phyloP scores from a whole-genome alignment of 2,797 vertebrate species.

The Pseudochirops corinnae region DNA sequence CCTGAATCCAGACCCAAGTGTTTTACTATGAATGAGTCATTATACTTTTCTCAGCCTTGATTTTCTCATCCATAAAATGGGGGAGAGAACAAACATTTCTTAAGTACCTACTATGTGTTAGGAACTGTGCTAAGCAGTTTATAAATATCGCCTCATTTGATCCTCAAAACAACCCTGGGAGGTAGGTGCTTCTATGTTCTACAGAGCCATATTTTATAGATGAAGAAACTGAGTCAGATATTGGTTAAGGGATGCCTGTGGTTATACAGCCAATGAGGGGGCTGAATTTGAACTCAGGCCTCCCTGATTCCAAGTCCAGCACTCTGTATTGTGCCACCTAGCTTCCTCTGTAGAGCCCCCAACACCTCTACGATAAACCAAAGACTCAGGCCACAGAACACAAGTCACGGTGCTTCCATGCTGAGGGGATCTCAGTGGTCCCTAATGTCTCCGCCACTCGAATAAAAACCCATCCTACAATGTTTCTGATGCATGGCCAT shows the following conservation, averaged over 20 bases:
- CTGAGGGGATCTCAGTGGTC: not conserved
- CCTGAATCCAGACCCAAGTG: not conserved
- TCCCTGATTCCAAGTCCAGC: not conserved
- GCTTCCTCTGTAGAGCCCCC: not conserved
- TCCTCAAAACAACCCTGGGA: not conserved
- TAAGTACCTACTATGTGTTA: not conserved
- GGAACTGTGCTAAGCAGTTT: not conserved
- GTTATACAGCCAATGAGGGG: not conserved
- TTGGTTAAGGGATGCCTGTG: too few species aligned
- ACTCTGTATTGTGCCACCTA: not conserved
- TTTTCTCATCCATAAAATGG: not conserved
- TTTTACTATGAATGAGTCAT: not conserved
- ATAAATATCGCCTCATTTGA: not conserved
- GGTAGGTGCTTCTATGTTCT: not conserved
- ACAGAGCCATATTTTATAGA: not conserved
- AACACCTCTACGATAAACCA: not conserved
- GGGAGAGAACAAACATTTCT: not conserved
- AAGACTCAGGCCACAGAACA: not conserved
- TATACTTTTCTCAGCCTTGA: not conserved
- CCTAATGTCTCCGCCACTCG: not conserved
- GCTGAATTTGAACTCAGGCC: not conserved
- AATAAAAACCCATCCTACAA: not conserved
- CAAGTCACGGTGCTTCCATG: not conserved
- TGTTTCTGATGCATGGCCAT: not conserved
- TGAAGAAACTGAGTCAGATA: too few species aligned